phyloP scores from a whole-genome alignment of 2,888 invertebrate genomes.

The Lasioglossum villosulum region DNA sequence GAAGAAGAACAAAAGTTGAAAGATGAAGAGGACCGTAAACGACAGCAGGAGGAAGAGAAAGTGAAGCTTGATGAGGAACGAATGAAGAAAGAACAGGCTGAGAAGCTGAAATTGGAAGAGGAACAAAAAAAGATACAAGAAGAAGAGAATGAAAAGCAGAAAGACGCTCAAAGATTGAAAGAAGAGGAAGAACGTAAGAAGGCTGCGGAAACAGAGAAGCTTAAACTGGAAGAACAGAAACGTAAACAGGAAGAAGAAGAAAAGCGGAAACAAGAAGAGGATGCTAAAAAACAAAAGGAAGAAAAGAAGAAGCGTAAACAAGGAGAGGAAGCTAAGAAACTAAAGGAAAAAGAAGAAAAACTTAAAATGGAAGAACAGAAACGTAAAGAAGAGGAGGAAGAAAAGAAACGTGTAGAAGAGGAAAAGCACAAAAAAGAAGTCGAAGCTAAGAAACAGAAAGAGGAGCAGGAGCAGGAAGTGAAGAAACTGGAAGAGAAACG shows the following conservation, averaged over 20 bases:
- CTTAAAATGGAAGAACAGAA: conserved; percentile 58
- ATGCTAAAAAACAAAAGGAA: conserved; percentile 54
- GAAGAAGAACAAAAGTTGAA: conserved; percentile 71
- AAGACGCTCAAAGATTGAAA: no score
- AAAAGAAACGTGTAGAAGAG: conserved; percentile 25
- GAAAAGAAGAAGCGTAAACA: conserved; percentile 42
- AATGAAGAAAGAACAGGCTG: no score
- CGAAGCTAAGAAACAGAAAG: conserved; percentile 32
- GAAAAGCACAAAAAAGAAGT: conserved; percentile 76
- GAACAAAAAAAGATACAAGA: no score
- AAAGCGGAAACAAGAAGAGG: conserved; percentile 43
- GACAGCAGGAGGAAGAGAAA: conserved; percentile 27
- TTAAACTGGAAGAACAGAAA: no score
- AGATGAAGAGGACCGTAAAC: conserved; percentile 70
- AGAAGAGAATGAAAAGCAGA: no score
- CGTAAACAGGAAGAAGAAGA: no score
- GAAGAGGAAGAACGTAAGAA: conserved; percentile 53
- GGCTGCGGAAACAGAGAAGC: conserved; percentile 72
- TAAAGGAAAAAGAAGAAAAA: conserved; percentile 66
- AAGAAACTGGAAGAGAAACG: conserved; percentile 55
- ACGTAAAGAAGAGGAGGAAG: conserved; percentile 57
- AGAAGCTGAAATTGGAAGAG: no score
- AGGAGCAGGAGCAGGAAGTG: conserved; percentile 53
- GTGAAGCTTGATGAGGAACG: no score
- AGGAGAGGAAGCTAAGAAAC: conserved; percentile 47